Conservation (phyloP, 2,797 vertebrate genomes). For the Apogon hyalosoma region DNA sequence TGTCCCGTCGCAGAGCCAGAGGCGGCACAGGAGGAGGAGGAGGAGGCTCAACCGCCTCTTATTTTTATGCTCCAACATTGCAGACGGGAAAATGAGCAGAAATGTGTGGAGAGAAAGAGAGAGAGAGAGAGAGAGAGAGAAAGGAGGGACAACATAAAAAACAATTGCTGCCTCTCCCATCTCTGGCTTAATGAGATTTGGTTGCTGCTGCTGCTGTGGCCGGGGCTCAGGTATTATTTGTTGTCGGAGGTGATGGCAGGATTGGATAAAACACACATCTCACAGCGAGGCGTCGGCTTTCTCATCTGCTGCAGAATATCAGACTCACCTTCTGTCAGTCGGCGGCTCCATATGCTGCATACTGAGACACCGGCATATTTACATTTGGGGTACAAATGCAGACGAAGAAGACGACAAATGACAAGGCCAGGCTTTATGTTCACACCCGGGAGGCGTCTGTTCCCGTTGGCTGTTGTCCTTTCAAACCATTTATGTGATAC, state of each 20-base stretch:
- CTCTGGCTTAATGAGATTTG: slow-evolving; percentile 80
- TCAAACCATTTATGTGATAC: no score
- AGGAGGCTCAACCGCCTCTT: slow-evolving; percentile 61
- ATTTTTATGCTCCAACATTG: slow-evolving; percentile 71
- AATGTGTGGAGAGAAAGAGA: slow-evolving; percentile 8
- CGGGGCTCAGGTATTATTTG: slow-evolving; percentile 72
- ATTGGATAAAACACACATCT: slow-evolving; percentile 67
- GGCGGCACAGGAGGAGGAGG: slow-evolving; percentile 43
- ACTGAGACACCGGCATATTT: neutral
- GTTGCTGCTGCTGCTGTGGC: slow-evolving; percentile 53
- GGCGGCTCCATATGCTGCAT: slow-evolving; percentile 23
- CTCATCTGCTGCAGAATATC: slow-evolving; percentile 60
- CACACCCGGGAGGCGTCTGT: no score
- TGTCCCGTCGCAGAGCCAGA: slow-evolving; percentile 67
- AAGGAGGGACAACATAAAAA: slow-evolving; percentile 68
- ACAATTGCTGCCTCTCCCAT: slow-evolving; percentile 69
- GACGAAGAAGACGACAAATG: neutral
- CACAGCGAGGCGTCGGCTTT: slow-evolving; percentile 44
- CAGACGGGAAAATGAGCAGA: slow-evolving; percentile 43
- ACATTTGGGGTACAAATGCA: slow-evolving; percentile 11
- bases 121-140: no score
- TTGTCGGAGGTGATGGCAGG: slow-evolving; percentile 68
- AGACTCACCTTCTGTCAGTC: slow-evolving; percentile 47
- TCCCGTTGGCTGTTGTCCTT: no score
- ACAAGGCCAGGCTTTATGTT: neutral